Evolutionary conservation across 2,888 invertebrate species (phyloP).

Genomic region (Ferdinandea cuprea): DNA sequence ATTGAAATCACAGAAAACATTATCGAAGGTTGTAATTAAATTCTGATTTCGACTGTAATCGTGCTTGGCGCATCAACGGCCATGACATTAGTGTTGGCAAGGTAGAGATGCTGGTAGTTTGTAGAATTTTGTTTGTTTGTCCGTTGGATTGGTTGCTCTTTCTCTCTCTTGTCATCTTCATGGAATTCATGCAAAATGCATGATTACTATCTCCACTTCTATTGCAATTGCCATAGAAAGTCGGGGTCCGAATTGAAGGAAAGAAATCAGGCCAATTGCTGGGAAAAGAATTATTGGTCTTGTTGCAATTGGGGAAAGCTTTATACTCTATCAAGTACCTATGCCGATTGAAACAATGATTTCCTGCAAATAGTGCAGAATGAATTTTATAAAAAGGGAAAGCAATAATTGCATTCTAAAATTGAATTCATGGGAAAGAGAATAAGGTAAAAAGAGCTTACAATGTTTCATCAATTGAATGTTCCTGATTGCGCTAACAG

Average conservation of each 20-base stretch:
- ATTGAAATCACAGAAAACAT: slow-evolving; percentile 52
- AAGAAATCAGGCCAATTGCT: slow-evolving; percentile 51
- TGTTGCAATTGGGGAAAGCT: slow-evolving; percentile 32
- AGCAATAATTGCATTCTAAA: slow-evolving; percentile 2
- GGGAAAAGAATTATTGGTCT: slow-evolving; percentile 36
- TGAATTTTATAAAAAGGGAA: slow-evolving; percentile 16
- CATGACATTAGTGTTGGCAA: slow-evolving; percentile 34
- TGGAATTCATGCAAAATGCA: slow-evolving; percentile 63
- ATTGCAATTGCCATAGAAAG: slow-evolving; percentile 49
- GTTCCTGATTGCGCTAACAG: too few species aligned
- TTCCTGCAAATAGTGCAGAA: not conserved
- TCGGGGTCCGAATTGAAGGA: slow-evolving; percentile 16
- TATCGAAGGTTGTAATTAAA: slow-evolving; percentile 69
- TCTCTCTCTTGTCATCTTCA: slow-evolving; percentile 44
- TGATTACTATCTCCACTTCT: slow-evolving; percentile 37
- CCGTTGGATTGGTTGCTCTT: slow-evolving; percentile 19
- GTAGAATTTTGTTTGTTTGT: slow-evolving; percentile 37
- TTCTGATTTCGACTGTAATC: slow-evolving; percentile 49
- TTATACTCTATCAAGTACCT: not conserved
- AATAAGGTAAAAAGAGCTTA: too few species aligned
- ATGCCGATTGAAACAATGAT: slow-evolving; percentile 6
- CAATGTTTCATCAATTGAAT: too few species aligned
- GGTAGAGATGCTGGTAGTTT: slow-evolving; percentile 13
- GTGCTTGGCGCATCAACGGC: slow-evolving; percentile 59
- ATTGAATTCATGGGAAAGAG: not conserved